A percentile compares a stretch with the other conserved stretches of the same genome.
Evolutionary conservation across 2,113 vertebrate genomes (phyloP).

Genomic region (Upupa epops): DNA sequence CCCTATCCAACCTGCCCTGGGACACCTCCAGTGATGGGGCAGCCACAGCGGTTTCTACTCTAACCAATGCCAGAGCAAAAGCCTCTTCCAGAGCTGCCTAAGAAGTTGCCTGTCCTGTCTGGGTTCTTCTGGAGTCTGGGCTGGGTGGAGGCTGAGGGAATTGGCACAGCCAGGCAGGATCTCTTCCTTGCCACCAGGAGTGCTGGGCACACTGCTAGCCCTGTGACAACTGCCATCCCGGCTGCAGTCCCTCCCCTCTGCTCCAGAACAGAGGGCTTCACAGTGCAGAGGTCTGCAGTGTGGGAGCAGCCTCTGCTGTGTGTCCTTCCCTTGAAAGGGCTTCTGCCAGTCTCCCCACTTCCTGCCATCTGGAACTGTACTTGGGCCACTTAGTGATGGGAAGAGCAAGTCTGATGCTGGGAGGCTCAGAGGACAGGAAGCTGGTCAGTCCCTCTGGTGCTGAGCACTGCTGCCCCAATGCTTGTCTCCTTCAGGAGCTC

Average conservation of each 20-base stretch:
- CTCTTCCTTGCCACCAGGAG: not conserved
- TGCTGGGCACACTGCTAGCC: not conserved
- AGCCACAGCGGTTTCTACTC: not conserved
- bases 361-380: not conserved
- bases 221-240: accelerated
- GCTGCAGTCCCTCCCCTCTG: not conserved
- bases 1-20: accelerated
- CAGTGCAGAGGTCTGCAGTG: accelerated
- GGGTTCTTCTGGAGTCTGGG: not conserved
- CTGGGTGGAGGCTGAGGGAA: not conserved
- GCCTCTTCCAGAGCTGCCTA: not conserved
- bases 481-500: not conserved
- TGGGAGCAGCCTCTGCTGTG: not conserved
- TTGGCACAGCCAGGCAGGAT: not conserved
- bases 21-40: too few species aligned
- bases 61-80: not conserved
- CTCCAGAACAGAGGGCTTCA: not conserved
- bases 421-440: not conserved
- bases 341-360: not conserved
- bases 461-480: not conserved
- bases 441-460: not conserved
- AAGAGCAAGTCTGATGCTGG: not conserved
- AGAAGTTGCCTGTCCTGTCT: not conserved
- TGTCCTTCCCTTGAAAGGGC: not conserved
- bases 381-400: not conserved